A percentile compares a stretch with the other conserved stretches of the same genome.
Evolutionary conservation across 1,140 invertebrate species (phyloP).

Genomic region (Drosophila bifasciata): DNA sequence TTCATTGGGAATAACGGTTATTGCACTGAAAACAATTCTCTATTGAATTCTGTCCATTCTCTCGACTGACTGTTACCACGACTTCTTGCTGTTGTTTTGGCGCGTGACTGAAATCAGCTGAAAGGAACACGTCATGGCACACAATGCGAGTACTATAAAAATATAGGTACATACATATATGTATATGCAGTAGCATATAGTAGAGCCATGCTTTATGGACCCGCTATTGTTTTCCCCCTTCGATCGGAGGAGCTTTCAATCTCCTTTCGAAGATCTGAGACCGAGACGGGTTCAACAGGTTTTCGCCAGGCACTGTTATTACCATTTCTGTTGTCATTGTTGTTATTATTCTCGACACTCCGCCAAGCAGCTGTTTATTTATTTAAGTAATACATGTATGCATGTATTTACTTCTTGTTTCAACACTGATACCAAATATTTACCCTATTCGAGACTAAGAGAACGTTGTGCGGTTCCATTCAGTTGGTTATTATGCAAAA

Average conservation of each 20-base stretch:
- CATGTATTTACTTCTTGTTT: constrained; percentile 8
- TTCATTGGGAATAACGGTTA: neutral
- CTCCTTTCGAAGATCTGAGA: constrained; percentile 33
- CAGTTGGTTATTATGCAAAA: too few species aligned
- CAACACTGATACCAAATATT: constrained; percentile 1
- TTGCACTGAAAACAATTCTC: neutral
- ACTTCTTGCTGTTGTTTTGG: constrained; percentile 1
- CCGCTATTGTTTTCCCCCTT: too few species aligned
- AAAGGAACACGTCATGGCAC: constrained; percentile 23
- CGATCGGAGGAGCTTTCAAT: constrained; percentile 28
- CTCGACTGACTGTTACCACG: neutral
- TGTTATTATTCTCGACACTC: constrained; percentile 9
- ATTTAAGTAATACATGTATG: constrained; percentile 24
- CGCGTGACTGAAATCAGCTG: constrained; percentile 32
- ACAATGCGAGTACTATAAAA: neutral
- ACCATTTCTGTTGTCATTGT: constrained; percentile 31
- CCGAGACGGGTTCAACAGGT: constrained; percentile 68
- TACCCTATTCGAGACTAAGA: too few species aligned
- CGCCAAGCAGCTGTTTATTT: constrained; percentile 51
- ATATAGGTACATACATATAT: too few species aligned
- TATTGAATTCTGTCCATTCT: constrained; percentile 4
- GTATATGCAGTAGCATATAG: too few species aligned
- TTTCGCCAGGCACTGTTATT: constrained; percentile 40
- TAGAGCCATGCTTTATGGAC: too few species aligned
- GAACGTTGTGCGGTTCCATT: too few species aligned